Evolutionary conservation across 2,888 invertebrate genomes (phyloP), one percentile per base, ranked within the genome.

Genomic region (Macrophya annulata): DNA sequence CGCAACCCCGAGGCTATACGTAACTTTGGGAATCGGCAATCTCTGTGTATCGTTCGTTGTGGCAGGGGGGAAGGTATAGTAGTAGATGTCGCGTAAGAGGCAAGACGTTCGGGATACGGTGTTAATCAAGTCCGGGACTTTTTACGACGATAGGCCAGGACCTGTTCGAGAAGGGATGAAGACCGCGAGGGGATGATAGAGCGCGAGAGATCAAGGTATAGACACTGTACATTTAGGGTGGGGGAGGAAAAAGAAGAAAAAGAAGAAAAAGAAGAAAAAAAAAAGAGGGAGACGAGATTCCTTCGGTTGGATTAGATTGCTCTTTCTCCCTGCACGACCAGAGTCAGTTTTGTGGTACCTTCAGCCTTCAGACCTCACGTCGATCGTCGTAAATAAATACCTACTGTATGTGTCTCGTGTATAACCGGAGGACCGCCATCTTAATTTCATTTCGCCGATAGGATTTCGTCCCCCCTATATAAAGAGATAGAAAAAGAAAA

Each of bases 371-470:
- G 85, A 31, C 85, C 85, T 85, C 85, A 82, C 9, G 45, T 15
- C 84, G 86, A 87, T 88, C 88, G 86, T 86, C 86, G 79, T 86
- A 87, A 88, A 89, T 89, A 89, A 88, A 89, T 90, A 88, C 86
- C 86, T 89, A 87, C 86, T 86, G 84, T 79, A 65, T 74, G 72
- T 31, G 40, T 68, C 65, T 43, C 25, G 68, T 43, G 40, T 62
- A 40, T 68, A 82, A 25, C 17, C 71, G 48, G 71, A 48, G 48
- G 77, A 68, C 74, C 68, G 71, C 51, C 77, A 84, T 87, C 89
- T 89, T 89, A 89, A 90, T 89, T 88, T 89, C 88, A 89, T 89
- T 87, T 86, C 85, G 71, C 25, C 86, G 87, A 89, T 87, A 86
- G 87, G 88, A 89, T 88, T 88, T 86, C 77, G 31, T 84, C 84